Percentiles rank a stretch among this genome's conserved stretches.
These are phyloP conservation scores for Ceyx cyanopectus DNA, from an alignment of 2,113 vertebrate genomes.

Conservation along the genomic window DNA sequence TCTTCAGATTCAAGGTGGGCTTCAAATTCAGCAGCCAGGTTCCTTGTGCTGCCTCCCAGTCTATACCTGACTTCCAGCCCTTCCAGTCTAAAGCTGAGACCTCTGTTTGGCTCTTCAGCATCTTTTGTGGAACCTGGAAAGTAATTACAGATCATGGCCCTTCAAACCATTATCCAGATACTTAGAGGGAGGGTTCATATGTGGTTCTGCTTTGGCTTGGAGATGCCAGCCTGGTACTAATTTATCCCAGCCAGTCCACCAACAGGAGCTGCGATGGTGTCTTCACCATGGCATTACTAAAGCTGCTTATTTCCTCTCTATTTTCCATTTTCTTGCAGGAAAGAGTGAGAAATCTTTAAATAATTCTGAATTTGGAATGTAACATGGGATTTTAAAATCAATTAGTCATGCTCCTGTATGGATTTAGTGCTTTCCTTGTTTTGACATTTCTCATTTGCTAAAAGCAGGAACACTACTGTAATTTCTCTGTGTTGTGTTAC, in stretches of 20 bases:
- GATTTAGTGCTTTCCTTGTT: constrained; percentile 49
- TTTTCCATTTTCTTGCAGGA: not conserved
- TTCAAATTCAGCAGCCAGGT: not conserved
- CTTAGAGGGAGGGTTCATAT: not conserved
- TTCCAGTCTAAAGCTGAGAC: not conserved
- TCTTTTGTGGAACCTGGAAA: not conserved
- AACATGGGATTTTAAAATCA: constrained; percentile 33
- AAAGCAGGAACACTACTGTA: not conserved
- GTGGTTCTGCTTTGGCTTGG: not conserved
- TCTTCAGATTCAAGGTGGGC: too few relatives aligned
- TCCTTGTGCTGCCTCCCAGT: not conserved
- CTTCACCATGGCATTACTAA: not conserved
- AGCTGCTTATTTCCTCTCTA: not conserved
- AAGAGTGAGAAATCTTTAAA: not conserved
- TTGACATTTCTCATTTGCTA: constrained; percentile 58
- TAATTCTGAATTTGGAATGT: fast-evolving
- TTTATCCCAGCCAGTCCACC: not conserved
- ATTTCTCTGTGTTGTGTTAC: not conserved
- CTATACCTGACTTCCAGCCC: not conserved
- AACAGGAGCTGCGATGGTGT: fast-evolving
- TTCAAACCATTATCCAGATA: too few relatives aligned
- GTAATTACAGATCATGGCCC: fast-evolving
- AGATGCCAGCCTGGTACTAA: not conserved
- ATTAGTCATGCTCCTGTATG: constrained; percentile 39
- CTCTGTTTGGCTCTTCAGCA: not conserved